phyloP scores from a whole-genome alignment of 2,113 vertebrate genomes.

The Chinchilla lanigera region DNA sequence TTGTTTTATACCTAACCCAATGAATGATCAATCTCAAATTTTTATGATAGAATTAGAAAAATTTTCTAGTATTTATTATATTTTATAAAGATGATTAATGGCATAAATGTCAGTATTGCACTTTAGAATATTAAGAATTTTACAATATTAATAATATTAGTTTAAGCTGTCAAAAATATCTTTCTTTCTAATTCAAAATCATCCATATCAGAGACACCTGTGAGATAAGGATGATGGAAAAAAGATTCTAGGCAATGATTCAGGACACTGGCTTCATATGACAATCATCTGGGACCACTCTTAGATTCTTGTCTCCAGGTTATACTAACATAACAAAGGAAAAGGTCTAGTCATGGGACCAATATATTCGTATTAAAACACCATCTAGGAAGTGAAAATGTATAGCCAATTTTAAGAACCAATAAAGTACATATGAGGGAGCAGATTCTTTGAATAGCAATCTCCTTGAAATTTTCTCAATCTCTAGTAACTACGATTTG shows the following conservation, averaged over 20 bases:
- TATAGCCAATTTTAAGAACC: not conserved
- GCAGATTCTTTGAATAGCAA: not conserved
- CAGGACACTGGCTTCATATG: too few species aligned
- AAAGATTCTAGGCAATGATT: not conserved
- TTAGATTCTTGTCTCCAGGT: not conserved
- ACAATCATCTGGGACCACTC: not conserved
- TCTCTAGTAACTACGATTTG: not conserved
- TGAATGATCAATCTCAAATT: not conserved
- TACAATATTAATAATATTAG: not conserved
- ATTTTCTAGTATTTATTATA: not conserved
- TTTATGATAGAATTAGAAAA: constrained; percentile 1
- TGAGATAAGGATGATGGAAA: not conserved
- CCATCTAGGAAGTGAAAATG: not conserved
- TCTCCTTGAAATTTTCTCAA: not conserved
- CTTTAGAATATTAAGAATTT: constrained; percentile 29
- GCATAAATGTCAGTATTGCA: not conserved
- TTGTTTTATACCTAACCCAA: not conserved
- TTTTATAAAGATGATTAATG: not conserved
- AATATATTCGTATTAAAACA: not conserved
- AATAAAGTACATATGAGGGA: not conserved
- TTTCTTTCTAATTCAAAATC: not conserved
- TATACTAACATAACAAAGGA: not conserved
- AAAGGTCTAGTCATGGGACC: not conserved
- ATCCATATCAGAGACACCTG: not conserved
- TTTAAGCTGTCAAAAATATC: not conserved